Evolutionary conservation across 2,888 invertebrate genomes (phyloP), one percentile per base, ranked within the genome.

Genomic region (Clostera curtula): DNA sequence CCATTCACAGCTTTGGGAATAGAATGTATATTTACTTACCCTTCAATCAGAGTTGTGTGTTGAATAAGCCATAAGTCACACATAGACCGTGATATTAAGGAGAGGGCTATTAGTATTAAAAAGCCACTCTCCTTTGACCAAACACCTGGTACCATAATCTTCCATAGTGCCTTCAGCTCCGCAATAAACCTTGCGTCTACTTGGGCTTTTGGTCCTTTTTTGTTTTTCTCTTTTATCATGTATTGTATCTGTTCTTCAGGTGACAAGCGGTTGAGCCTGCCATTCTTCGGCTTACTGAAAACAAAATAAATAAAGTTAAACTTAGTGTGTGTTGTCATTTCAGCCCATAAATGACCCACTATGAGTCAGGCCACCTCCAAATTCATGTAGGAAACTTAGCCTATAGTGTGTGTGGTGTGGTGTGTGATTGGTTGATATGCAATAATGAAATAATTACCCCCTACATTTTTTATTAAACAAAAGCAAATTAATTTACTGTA

Each of bases 51-150:
- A 2, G 98, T 98, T 6, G 95, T 93, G 65, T 93, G 95, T 58
- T 95, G 93, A 49, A 99, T 99, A 85, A 98, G 90, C 97, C 97
- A 99, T 27, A 99, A 87, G 75, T 99, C 99, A 60, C 97, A 97
- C 45, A 96, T 87, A 0, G 98, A 97, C 46, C 98, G 87, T 2
- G 93, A 90, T 11, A 97, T 87, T 19, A 99, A 85, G 3, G 96
- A 90, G 3, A 83, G 62, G 1, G 97, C 98, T 4, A 96, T 90
- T 12, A 95, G 66, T 6, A 87, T 37, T 57, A 95, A 82, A 37
- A 91, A 88, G 3, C 89, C 92, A 40, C 88, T 86, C 75, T 97
- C 97, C 31, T 90, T 79, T 6, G 91, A 88, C 70, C 91, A 88
- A 52, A 93, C 67, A 21, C 93, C 90, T 3, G 97, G 97, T 32